Evolutionary conservation across 1,140 invertebrate genomes (phyloP).

Genomic region (Hylyphantes graminicola): DNA sequence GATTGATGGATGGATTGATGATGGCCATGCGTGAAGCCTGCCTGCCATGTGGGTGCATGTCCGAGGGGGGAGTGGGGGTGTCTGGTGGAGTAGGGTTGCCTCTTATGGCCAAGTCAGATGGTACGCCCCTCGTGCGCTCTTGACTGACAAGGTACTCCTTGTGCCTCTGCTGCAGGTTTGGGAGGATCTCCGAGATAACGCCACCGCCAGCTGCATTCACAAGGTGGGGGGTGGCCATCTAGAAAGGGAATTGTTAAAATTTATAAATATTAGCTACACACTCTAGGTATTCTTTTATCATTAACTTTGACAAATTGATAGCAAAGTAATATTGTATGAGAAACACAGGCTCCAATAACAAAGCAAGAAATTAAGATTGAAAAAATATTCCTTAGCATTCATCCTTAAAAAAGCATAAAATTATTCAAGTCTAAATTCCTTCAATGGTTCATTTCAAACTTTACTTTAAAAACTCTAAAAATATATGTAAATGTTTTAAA

Average conservation of each 20-base stretch:
- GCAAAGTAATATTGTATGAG: neutral
- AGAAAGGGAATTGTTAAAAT: neutral
- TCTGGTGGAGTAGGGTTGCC: conserved; percentile 60
- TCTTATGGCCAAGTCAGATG: too few relatives aligned
- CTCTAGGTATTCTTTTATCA: too few relatives aligned
- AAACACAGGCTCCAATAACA: too few relatives aligned
- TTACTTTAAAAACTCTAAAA: neutral
- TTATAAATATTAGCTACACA: too few relatives aligned
- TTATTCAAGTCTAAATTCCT: neutral
- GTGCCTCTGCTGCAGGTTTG: conserved; percentile 63
- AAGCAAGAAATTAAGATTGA: too few relatives aligned
- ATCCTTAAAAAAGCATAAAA: neutral
- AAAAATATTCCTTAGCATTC: neutral
- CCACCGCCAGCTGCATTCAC: conserved; percentile 58
- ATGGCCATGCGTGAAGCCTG: conserved; percentile 54
- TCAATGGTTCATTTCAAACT: neutral
- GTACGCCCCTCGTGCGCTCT: too few relatives aligned
- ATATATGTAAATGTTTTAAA: neutral
- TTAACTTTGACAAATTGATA: neutral
- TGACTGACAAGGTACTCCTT: conserved; percentile 60
- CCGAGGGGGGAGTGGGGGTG: conserved; percentile 55
- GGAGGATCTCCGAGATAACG: conserved; percentile 67
- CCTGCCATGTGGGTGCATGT: conserved; percentile 28
- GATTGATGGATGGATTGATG: conserved; percentile 3
- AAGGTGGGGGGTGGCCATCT: too few relatives aligned